A percentile compares a stretch with the other conserved stretches of the same genome.
phyloP scores from a whole-genome alignment of 2,113 vertebrate species.

The Henicopernis longicauda region DNA sequence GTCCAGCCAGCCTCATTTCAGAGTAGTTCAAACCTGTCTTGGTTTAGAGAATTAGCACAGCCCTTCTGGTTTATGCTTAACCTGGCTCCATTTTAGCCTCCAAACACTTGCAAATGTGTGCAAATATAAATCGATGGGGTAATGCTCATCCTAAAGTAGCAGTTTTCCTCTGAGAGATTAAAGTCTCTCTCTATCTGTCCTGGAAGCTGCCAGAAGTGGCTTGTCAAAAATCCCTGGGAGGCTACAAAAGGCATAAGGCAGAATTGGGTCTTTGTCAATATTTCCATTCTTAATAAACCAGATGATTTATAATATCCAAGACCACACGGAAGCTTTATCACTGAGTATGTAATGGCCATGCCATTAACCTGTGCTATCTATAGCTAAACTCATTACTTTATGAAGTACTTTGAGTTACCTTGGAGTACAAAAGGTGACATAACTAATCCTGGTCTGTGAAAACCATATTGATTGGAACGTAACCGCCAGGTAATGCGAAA shows the following conservation, averaged over 20 bases:
- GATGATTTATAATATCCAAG: slow-evolving; percentile 20
- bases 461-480: not conserved
- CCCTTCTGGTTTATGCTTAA: not conserved
- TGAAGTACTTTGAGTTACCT: slow-evolving; percentile 4
- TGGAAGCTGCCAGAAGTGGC: not conserved
- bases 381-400: slow-evolving; percentile 33
- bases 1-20: not conserved
- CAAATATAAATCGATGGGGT: not conserved
- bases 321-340: not conserved
- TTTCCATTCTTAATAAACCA: slow-evolving; percentile 19
- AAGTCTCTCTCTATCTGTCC: not conserved
- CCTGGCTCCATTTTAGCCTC: not conserved
- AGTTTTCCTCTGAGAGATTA: not conserved
- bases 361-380: slow-evolving; percentile 40
- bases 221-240: slow-evolving; percentile 22
- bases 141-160: not conserved
- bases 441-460: not conserved
- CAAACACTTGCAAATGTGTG: not conserved
- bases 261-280: not conserved
- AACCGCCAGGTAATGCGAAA: not conserved
- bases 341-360: not conserved
- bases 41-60: not conserved
- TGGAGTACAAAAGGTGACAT: not conserved
- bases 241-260: not conserved
- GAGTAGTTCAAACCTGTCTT: not conserved